Base-by-base conservation (phyloP, 1,140 invertebrate species). In the Eubasilissa regina region DNA sequence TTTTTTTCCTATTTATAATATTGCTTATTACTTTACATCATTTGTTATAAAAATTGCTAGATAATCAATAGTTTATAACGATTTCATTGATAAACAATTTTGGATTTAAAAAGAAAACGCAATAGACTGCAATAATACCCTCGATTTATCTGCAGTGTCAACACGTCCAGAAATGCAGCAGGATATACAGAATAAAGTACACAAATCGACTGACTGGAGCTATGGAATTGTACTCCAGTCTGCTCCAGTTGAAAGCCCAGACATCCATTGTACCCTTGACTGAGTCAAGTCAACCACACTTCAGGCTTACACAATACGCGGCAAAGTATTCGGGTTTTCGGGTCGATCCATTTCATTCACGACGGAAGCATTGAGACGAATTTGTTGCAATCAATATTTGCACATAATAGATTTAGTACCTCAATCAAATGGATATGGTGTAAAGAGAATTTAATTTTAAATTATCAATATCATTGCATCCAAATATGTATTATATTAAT, bases 291-390 rank as follows among this genome's bases (percentile, higher is more conserved):
- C 25, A 70, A 15, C 66, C 66, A 70, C 66, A 70, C 66, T 70
- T 74, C 70, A 74, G 70, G 51, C 19, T n/a, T 11, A 7, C 48
- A 74, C 70, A 74, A 74, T 74, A 17, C 70, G 15, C n/a, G 10
- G 17, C 70, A 17, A 53, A 72, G 70, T 55, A 74, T 74, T 74
- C 51, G 25, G 70, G 70, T 74, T 74, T 74, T 74, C 70, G 53
- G 70, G 70, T 56, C 53, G 53, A 55, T 21, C 21, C 53, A 53
- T 15, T 74, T 74, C 70, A 74, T 70, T 70, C 66, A 70, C 19
- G 45, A 3, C n/a, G 60, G 44, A 43, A 11, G 66, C 13, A 51
- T 70, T 70, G 66, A 48, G 35, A 51, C 45, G 44, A 70, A 70
- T 17, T 70, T 51, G 47, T 6, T 45, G 66, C 21, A 51, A 70